Percentiles rank a stretch among this genome's conserved stretches.
Evolutionary conservation across 2,888 invertebrate species (phyloP).

Genomic region (Amphimallon solstitiale): DNA sequence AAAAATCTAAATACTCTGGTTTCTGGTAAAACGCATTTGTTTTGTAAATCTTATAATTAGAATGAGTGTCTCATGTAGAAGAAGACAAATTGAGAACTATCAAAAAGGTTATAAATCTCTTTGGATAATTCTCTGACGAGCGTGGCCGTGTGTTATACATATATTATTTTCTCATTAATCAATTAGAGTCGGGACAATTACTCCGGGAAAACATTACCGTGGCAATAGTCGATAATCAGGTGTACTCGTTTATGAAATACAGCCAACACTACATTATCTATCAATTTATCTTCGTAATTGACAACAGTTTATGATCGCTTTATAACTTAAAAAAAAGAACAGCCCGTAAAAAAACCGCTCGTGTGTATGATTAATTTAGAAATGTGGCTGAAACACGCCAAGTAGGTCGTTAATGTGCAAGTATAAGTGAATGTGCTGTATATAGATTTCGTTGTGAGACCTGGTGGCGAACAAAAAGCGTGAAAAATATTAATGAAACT

Average conservation of each 20-base stretch:
- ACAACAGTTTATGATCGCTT: constrained; percentile 31
- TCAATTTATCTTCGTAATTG: constrained; percentile 33
- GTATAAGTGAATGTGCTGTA: constrained; percentile 8
- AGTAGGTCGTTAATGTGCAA: constrained; percentile 21
- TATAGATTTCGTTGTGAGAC: constrained; percentile 8
- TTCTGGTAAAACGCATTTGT: too few relatives aligned
- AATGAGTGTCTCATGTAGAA: background rate
- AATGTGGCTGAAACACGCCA: constrained; percentile 13
- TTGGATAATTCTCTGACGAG: background rate
- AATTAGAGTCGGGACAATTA: constrained; percentile 23
- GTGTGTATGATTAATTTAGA: constrained; percentile 15
- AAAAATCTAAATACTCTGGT: too few relatives aligned
- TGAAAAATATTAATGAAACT: constrained; percentile 28
- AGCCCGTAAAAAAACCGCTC: background rate
- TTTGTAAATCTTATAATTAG: too few relatives aligned
- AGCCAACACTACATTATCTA: constrained; percentile 18
- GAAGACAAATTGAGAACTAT: background rate
- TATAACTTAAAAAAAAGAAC: background rate
- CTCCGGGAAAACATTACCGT: constrained; percentile 15
- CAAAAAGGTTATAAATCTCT: background rate
- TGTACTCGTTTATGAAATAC: constrained; percentile 25
- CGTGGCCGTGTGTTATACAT: background rate
- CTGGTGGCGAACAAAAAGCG: constrained; percentile 5
- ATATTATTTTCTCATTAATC: constrained; percentile 19
- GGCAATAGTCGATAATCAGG: constrained; percentile 20